These are phyloP conservation scores for Ceratosolen fusciceps DNA, from an alignment of 1,140 invertebrate genomes.

Conservation along the genomic window DNA sequence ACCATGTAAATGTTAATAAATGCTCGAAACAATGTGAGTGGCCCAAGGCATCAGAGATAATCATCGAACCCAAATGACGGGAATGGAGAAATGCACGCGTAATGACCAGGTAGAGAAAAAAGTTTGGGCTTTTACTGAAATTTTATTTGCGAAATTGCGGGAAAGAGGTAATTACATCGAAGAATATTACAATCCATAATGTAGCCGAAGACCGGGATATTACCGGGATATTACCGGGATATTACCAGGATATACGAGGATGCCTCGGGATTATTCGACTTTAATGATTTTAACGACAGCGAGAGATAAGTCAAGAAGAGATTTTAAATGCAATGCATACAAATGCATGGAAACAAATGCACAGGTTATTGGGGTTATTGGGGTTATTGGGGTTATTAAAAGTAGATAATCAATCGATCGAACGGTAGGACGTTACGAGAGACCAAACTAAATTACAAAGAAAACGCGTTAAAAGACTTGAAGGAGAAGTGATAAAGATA, in stretches of 20 bases:
- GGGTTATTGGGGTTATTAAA: conserved; percentile 33
- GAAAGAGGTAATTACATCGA: conserved; percentile 36
- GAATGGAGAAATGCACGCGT: conserved; percentile 24
- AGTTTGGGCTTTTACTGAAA: conserved; percentile 10
- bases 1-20: conserved; percentile 32
- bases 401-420: conserved; percentile 14
- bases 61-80: not conserved
- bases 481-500: conserved; percentile 27
- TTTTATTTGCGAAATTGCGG: conserved; percentile 23
- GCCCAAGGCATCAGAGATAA: conserved; percentile 17
- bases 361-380: conserved; percentile 23
- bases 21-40: conserved; percentile 31
- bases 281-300: conserved; percentile 29
- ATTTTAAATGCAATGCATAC: conserved; percentile 30
- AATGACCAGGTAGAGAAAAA: not conserved
- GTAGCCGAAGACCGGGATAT: conserved; percentile 44
- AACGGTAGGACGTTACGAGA: conserved; percentile 34
- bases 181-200: conserved; percentile 37
- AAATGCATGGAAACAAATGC: conserved; percentile 32
- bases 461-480: conserved; percentile 22
- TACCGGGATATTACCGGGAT: too few species aligned
- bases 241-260: conserved; percentile 37
- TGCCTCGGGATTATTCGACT: conserved; percentile 44
- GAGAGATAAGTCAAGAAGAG: conserved; percentile 34
- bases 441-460: conserved; percentile 40